Evolutionary conservation across 1,140 invertebrate genomes (phyloP).

Genomic region (Marisa cornuarietis): DNA sequence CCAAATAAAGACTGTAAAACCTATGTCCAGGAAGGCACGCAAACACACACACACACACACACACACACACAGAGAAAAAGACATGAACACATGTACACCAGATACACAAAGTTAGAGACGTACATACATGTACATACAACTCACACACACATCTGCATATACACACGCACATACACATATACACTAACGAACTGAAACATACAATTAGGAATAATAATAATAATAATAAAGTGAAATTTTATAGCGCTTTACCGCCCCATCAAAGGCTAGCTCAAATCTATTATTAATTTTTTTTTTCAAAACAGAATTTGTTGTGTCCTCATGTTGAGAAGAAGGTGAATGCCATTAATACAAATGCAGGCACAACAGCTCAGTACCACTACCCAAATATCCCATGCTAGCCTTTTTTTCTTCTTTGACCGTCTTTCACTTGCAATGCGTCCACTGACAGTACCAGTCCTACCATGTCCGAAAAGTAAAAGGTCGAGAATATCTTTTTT

Average conservation of each 20-base stretch:
- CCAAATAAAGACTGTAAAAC: neutral
- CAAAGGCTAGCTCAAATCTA: neutral
- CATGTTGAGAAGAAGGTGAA: too few species aligned
- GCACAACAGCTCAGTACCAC: neutral
- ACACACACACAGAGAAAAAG: neutral
- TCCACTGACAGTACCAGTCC: too few species aligned
- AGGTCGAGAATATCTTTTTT: too few species aligned
- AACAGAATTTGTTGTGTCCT: too few species aligned
- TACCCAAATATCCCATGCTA: neutral
- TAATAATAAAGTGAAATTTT: neutral
- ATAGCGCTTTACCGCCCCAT: neutral
- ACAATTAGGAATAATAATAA: neutral
- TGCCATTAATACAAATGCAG: neutral
- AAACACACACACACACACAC: too few species aligned
- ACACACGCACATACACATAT: slow-evolving; percentile 4
- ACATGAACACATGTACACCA: neutral
- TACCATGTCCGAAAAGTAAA: too few species aligned
- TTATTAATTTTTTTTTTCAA: too few species aligned
- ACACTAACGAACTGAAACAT: neutral
- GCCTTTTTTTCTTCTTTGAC: neutral
- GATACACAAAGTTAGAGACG: neutral
- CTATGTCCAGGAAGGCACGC: neutral
- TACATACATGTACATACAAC: neutral
- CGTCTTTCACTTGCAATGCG: neutral
- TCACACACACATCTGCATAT: neutral